A percentile compares a stretch with the other conserved stretches of the same genome.
These are phyloP conservation scores for Bungarus multicinctus DNA, from an alignment of 2,113 vertebrate species.

Conservation along the genomic window DNA sequence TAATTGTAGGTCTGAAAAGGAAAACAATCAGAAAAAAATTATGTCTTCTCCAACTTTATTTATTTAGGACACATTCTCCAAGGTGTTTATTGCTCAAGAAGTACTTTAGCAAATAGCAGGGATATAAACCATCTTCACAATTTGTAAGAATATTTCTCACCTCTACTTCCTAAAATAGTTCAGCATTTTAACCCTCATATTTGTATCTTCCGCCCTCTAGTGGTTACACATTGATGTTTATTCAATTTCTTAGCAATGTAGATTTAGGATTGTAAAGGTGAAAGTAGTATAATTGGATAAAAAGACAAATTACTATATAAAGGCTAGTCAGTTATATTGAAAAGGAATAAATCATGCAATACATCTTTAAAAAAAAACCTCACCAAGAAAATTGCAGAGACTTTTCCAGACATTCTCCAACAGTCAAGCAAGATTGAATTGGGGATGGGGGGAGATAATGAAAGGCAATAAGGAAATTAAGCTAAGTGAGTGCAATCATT, in stretches of 20 bases:
- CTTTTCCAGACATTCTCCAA: background rate
- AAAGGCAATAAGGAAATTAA: background rate
- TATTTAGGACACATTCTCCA: background rate
- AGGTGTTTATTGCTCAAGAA: background rate
- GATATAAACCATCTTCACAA: background rate
- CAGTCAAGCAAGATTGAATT: background rate
- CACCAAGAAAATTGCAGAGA: background rate
- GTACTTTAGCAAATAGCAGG: background rate
- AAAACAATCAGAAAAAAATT: background rate
- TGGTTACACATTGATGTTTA: background rate
- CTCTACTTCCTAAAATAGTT: background rate
- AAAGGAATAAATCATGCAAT: background rate
- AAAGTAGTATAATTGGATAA: background rate
- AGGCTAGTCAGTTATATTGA: background rate
- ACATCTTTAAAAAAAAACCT: background rate
- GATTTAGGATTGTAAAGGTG: background rate
- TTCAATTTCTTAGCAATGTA: background rate
- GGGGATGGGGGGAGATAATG: background rate
- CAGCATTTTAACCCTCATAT: background rate
- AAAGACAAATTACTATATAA: background rate
- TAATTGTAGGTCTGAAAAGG: background rate
- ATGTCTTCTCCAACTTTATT: background rate
- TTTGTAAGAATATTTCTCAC: background rate
- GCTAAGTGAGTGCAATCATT: background rate
- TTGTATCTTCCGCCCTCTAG: conserved; percentile 38